Base-by-base conservation (phyloP, 2,113 vertebrate species). In the Gobio gobio region DNA sequence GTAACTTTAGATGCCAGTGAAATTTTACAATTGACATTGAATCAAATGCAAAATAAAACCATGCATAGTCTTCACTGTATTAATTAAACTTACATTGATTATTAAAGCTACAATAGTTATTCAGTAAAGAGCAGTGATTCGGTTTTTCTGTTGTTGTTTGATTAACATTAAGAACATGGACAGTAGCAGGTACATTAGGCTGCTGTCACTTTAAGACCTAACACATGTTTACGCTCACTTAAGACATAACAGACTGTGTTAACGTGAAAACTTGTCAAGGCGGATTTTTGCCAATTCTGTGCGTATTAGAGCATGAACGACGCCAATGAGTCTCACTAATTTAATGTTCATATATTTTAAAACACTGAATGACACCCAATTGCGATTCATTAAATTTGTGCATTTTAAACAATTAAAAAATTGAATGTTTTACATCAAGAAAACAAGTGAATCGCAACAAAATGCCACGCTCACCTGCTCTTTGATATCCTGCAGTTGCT, bases 401-500 rank as follows among this genome's bases (percentile, higher is more conserved):
- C 6, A 18, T 20, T 68, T 36, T 68, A 3, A 36, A 36, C 3
- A 2, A 5, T 4, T 36, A 4, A 36, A 36, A 36, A 36, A 36
- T 36, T 36, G 36, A 36, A 36, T 4, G 36, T 36, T 36, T 36
- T 36, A 36, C 36, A 33, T 66, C 6, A 9, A 18, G 64, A 16
- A 66, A 36, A 20, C 33, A 1, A 36, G 66, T 10, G 66, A 70
- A 12, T 43, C 8, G 10, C 47, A 56, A 20, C 20, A 36, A 59
- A 16, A 8, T 14, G 10, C 6, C 0, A 10, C 22, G 3, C 45
- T 20, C n/a, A 99, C 98, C 96, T 99, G 98, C 73, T 99, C 98
- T 82, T 99, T 99, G 90, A 99, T 99, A 94, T 99, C 98, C 91
- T 99, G 98, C 70, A 99, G 94, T 91, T 99, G 98, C 66, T 99